Evolutionary conservation across 2,888 invertebrate genomes (phyloP), one percentile per base, ranked within the genome.

Genomic region (Andrena dorsata): DNA sequence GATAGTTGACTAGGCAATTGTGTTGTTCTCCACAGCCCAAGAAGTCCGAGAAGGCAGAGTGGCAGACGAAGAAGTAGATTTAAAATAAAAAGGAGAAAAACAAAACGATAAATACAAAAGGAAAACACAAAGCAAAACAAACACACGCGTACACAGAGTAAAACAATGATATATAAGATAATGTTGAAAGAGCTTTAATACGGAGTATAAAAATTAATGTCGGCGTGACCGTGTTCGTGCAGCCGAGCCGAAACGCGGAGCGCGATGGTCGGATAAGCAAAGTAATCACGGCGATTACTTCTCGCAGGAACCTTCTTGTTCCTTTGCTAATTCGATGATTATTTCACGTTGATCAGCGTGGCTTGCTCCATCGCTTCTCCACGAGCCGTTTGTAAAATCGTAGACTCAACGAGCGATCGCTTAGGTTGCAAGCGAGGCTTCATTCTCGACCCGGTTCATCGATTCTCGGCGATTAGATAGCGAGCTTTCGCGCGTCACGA

Each of bases 1-100:
- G 78, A 86, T 91, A 90, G 91, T 90, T 91, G 88, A 92, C 87
- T 91, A 92, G 92, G 92, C 90, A 90, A 92, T 86, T 92, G 89
- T 93, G 90, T 95, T 94, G 90, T 94, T 93, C 91, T 93, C 91
- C 93, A 95, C 96, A 97, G 97, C 96, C 96, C 92, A 97, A 97
- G 96, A 96, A 96, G 94, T 96, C 96, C 93, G 96, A 97, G 95
- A 96, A 96, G 93, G 96, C 96, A 94, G 96, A 96, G 94, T 96
- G 96, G 96, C 95, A 96, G 95, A 96, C 96, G 95, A 96, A 96
- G 95, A 96, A 95, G 90, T 94, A 93, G 92, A 91, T 91, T 91
- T 81, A 76, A 84, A 71, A 75, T 41, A 71, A 79, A 66, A 26
- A 26, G 72, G 47, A 53, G n/a, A 74, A 65, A 58, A 60, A 70